Conservation (phyloP, 2,888 invertebrate species). For the Catocala nupta region DNA sequence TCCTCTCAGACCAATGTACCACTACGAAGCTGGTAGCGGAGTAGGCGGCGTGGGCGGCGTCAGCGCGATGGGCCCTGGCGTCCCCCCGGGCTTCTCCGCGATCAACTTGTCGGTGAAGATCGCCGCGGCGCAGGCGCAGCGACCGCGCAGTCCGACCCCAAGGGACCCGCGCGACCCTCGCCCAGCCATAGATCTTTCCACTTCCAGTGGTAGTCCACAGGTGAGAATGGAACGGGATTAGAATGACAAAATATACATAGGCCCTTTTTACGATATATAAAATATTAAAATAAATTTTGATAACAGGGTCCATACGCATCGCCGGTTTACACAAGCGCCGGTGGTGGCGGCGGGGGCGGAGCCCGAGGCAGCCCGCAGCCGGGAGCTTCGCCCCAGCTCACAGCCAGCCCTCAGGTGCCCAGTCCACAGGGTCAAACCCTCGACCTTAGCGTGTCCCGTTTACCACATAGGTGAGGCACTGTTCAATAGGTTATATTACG, state of each 20-base stretch:
- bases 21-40: constrained; percentile 89
- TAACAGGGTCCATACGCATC: constrained; percentile 92
- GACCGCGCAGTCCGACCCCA: constrained; percentile 91
- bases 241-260: constrained; percentile 36
- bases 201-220: constrained; percentile 96
- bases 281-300: constrained; percentile 66
- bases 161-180: constrained; percentile 93
- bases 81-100: constrained; percentile 92
- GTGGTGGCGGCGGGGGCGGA: constrained; percentile 90
- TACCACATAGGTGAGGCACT: constrained; percentile 92
- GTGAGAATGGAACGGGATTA: constrained; percentile 82
- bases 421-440: constrained; percentile 96
- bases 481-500: constrained; percentile 34
- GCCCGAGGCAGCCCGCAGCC: constrained; percentile 94
- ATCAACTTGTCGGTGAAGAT: constrained; percentile 95
- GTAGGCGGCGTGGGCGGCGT: constrained; percentile 88
- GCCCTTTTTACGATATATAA: constrained; percentile 39
- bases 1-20: constrained; percentile 92
- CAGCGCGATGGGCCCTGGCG: constrained; percentile 89
- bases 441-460: constrained; percentile 95
- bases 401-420: constrained; percentile 96
- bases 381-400: constrained; percentile 93
- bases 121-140: constrained; percentile 91
- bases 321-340: constrained; percentile 92
- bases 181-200: constrained; percentile 95